phyloP scores from a whole-genome alignment of 2,113 vertebrate genomes.

The Sisor rabdophorus region DNA sequence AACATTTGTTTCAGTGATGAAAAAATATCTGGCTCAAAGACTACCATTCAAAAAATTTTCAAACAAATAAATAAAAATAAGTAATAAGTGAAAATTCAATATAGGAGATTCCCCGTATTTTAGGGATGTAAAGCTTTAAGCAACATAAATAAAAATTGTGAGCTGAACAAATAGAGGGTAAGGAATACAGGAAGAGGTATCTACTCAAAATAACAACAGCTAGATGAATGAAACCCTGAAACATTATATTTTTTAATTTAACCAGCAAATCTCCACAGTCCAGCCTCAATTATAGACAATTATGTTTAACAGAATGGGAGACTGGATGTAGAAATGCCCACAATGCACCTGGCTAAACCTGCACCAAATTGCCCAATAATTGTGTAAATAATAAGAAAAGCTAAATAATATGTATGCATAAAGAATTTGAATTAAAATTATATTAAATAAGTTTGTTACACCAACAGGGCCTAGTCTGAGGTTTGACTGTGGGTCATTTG shows the following conservation, averaged over 20 bases:
- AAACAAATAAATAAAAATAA: too few species aligned
- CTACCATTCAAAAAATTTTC: constrained; percentile 14
- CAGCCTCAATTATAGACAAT: constrained; percentile 21
- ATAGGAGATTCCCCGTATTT: neutral
- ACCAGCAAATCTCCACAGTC: constrained; percentile 49
- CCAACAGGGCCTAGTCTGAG: constrained; percentile 1
- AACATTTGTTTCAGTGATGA: constrained; percentile 2
- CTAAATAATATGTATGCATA: neutral
- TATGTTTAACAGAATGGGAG: neutral
- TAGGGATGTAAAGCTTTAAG: neutral
- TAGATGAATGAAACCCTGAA: constrained; percentile 10
- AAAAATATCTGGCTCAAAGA: neutral
- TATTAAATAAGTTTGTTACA: neutral
- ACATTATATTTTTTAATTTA: constrained; percentile 25
- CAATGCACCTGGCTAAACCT: neutral
- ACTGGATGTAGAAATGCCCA: neutral
- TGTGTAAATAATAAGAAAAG: too few species aligned
- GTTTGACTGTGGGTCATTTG: constrained; percentile 58
- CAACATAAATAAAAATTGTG: neutral
- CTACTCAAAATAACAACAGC: constrained; percentile 9
- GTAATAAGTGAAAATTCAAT: neutral
- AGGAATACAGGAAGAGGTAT: neutral
- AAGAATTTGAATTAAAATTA: neutral
- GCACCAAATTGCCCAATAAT: too few species aligned
- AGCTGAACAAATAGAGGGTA: neutral